These are phyloP conservation scores for Dipodomys merriami DNA, from an alignment of 2,113 vertebrate species.

Conservation along the genomic window DNA sequence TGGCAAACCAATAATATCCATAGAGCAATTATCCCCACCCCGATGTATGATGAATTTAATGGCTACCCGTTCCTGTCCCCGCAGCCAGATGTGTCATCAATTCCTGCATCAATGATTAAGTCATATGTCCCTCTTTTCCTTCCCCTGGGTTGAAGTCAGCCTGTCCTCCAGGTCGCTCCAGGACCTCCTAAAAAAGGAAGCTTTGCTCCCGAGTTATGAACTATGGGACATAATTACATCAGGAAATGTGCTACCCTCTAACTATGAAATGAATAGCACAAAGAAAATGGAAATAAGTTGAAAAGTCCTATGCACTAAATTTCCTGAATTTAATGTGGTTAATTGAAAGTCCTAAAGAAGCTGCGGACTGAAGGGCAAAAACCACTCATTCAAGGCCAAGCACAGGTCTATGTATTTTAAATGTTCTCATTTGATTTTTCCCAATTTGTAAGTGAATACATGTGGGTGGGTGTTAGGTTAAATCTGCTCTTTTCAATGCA, in stretches of 20 bases:
- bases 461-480: background rate
- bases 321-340: background rate
- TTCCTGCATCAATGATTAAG: background rate
- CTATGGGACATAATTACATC: background rate
- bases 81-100: too few relatives aligned
- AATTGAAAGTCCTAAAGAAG: constrained; percentile 34
- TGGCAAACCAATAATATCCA: background rate
- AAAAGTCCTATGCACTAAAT: background rate
- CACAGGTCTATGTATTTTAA: background rate
- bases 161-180: background rate
- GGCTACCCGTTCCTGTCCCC: background rate
- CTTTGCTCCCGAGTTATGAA: constrained; percentile 2
- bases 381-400: background rate
- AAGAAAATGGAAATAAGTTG: constrained; percentile 46
- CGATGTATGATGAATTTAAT: background rate
- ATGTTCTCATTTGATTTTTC: background rate
- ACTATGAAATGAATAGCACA: constrained; percentile 3
- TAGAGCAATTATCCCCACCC: background rate
- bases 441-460: background rate
- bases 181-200: constrained; percentile 4
- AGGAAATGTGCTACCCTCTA: background rate
- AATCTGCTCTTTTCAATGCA: background rate
- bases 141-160: background rate
- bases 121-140: background rate
- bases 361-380: background rate